Percentiles rank a stretch among this genome's conserved stretches.
Evolutionary conservation across 2,888 invertebrate genomes (phyloP).

Genomic region (Noctua janthina): DNA sequence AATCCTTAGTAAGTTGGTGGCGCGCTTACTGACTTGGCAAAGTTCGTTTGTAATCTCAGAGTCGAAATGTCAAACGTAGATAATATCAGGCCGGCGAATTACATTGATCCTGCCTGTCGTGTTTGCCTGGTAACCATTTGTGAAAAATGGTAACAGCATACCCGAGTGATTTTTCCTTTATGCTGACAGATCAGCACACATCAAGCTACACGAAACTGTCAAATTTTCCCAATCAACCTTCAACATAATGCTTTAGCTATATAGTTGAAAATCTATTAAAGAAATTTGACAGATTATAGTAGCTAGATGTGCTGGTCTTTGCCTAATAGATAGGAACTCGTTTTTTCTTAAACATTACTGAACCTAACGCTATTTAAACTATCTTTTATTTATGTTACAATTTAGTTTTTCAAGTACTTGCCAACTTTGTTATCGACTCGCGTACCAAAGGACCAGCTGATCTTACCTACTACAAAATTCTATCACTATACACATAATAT

Average conservation of each 20-base stretch:
- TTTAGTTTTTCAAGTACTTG: neutral
- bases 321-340: neutral
- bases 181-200: neutral
- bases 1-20: conserved; percentile 76
- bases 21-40: conserved; percentile 68
- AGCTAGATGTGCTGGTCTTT: too few species aligned
- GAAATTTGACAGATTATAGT: too few species aligned
- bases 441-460: neutral
- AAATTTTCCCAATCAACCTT: too few species aligned
- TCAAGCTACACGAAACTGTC: too few species aligned
- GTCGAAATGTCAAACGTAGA: conserved; percentile 64
- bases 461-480: neutral
- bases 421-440: too few species aligned
- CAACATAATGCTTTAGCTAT: too few species aligned
- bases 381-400: neutral
- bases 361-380: neutral
- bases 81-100: conserved; percentile 56
- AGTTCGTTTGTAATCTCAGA: conserved; percentile 65
- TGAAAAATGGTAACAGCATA: conserved; percentile 24
- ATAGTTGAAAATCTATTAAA: too few species aligned
- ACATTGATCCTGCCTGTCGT: conserved; percentile 39
- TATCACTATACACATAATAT: neutral
- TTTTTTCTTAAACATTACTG: conserved; percentile 5
- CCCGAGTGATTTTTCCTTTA: conserved; percentile 29
- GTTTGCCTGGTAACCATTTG: conserved; percentile 30